Evolutionary conservation across 1,140 invertebrate species (phyloP), one percentile per base, ranked within the genome.

Genomic region (Drosophila suzukii): DNA sequence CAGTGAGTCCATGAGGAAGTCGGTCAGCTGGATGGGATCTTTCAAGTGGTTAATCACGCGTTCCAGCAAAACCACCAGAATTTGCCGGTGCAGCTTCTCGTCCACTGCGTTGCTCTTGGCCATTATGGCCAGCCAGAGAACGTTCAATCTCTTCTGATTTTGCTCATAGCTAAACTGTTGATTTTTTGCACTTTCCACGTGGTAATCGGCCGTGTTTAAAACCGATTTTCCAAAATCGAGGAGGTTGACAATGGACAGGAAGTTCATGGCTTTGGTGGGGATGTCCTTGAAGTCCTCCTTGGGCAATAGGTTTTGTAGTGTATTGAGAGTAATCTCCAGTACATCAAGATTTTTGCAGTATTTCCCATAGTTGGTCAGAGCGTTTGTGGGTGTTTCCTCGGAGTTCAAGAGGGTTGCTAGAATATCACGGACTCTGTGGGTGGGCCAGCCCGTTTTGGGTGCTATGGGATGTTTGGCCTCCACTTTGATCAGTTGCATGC

Each of bases 1-100:
- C 58, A 98, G 95, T 11, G 97, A 97, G 82, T 97, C 95, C 93
- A 98, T 97, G 6, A 99, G 94, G 93, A 98, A 98, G 90, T 99
- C 98, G n/a, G 97, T 97, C 70, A 98, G 93, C 38, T 97, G 92
- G 46, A 98, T 93, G 7, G 98, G 97, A 84, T 96, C 96, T 17
- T 95, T 94, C 63, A 99, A 93, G 92, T 97, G 94, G 12, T 95
- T 94, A 93, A 99, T 94, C 11, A 98, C 94, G 67, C 96, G 94
- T 86, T 98, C 97, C 43, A 98, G 94, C 13, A 99, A 92, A 50
- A 97, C 94, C 61, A 97, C 93, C 8, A 99, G 93, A 8, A 97
- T 93, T 65, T 96, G 95, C 75, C 96, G 95, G 77, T 98, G 97
- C 7, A 97, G 93, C 2, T 94, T 93, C 41, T 95, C 94, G 30